Conservation (phyloP, 53 echinoderm and acorn worm species). For the Luidia sarsii region DNA sequence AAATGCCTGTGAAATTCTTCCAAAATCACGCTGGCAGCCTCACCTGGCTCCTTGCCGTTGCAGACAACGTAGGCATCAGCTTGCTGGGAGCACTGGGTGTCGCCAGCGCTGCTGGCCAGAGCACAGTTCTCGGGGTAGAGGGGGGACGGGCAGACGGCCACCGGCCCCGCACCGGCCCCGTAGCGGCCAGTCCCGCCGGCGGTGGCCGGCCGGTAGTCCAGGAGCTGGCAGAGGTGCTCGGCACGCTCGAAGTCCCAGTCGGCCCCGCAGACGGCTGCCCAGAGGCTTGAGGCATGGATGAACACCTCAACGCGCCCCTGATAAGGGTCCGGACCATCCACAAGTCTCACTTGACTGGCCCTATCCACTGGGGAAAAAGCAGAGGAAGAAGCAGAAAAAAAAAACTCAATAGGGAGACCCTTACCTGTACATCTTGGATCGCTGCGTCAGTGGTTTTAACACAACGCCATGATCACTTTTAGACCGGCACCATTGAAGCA, state of each 20-base stretch:
- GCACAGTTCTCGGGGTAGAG: not conserved
- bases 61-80: slow-evolving; percentile 12
- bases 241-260: not conserved
- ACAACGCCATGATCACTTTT: too few species aligned
- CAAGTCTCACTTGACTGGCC: slow-evolving; percentile 14
- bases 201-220: slow-evolving; percentile 20
- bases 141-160: not conserved
- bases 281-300: not conserved
- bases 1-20: too few species aligned
- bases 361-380: too few species aligned
- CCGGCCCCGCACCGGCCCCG: not conserved
- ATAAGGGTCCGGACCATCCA: slow-evolving; percentile 18
- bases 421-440: too few species aligned
- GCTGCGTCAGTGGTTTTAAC: too few species aligned
- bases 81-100: not conserved
- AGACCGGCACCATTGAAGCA: too few species aligned
- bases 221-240: not conserved
- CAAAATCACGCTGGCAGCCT: not conserved
- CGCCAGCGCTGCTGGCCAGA: not conserved
- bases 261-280: not conserved
- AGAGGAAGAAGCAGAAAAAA: too few species aligned
- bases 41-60: slow-evolving; percentile 8
- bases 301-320: slow-evolving; percentile 20
- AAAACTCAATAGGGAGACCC: too few species aligned
- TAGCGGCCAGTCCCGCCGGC: not conserved